These are phyloP conservation scores for Eulemur rubriventer DNA, from an alignment of 2,797 vertebrate genomes.

Conservation along the genomic window DNA sequence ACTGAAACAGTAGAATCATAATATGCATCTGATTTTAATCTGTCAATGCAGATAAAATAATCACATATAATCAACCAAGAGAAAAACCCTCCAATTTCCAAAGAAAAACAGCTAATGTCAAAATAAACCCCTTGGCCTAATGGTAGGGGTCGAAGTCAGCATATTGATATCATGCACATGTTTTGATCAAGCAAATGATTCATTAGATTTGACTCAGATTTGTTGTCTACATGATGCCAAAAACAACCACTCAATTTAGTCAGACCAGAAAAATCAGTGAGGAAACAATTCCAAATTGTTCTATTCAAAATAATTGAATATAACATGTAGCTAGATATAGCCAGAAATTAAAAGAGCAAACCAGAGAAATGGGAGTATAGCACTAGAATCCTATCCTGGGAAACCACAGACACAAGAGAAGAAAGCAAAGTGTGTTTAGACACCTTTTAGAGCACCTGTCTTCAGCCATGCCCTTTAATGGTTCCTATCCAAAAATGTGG, in stretches of 20 bases:
- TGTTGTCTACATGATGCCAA: not conserved
- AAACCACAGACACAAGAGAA: not conserved
- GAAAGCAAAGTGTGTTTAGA: not conserved
- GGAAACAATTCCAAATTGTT: slow-evolving; percentile 4
- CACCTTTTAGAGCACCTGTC: not conserved
- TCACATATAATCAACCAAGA: not conserved
- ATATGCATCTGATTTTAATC: slow-evolving; percentile 40
- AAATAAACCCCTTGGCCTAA: not conserved
- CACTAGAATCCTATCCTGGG: not conserved
- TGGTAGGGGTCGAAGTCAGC: not conserved
- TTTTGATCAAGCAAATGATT: slow-evolving; percentile 43
- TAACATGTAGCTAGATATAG: not conserved
- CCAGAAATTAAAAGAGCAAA: not conserved
- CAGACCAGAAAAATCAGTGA: slow-evolving; percentile 24
- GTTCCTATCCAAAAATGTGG: not conserved
- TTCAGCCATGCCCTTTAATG: not conserved
- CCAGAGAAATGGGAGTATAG: not conserved
- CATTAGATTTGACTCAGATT: slow-evolving; percentile 11
- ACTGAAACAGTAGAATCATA: not conserved
- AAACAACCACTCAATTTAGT: not conserved
- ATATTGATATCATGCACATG: not conserved
- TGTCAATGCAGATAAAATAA: slow-evolving; percentile 23
- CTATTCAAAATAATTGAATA: not conserved
- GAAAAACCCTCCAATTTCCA: slow-evolving; percentile 32
- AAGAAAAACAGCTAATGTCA: not conserved